Conservation (phyloP, 2,113 vertebrate species). For the Pseudopipra pipra region DNA sequence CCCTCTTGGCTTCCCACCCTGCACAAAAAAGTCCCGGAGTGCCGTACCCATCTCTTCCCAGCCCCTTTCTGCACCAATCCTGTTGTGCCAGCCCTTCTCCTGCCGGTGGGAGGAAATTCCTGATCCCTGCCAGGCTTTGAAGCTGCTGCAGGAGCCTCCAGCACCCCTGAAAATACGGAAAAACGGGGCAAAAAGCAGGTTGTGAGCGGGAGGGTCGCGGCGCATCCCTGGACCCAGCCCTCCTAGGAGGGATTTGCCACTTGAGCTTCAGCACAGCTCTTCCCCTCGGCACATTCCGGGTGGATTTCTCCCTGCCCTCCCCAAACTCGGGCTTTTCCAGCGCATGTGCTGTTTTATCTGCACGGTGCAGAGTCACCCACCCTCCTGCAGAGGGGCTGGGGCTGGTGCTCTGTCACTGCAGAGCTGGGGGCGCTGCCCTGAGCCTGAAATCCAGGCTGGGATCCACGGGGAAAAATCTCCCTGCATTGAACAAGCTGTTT, state of each 20-base stretch:
- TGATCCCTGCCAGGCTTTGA: neutral
- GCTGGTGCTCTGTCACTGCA: neutral
- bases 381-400: neutral
- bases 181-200: neutral
- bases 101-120: neutral
- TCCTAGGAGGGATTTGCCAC: neutral
- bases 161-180: rapidly evolving
- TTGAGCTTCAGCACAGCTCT: neutral
- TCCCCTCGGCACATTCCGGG: rapidly evolving
- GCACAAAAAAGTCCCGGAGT: neutral
- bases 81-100: neutral
- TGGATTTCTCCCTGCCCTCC: neutral
- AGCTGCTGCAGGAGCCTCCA: neutral
- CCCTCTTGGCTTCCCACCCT: neutral
- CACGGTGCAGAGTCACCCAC: neutral
- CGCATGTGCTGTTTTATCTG: neutral
- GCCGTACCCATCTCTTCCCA: neutral
- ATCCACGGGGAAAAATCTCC: neutral
- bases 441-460: neutral
- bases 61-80: neutral
- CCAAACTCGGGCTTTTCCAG: neutral
- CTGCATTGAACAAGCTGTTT: neutral
- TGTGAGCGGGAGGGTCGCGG: rapidly evolving
- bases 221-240: neutral
- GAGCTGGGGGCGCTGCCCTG: neutral